phyloP scores from a whole-genome alignment of 1,140 invertebrate species.

The Phymorhynchus buccinoides region DNA sequence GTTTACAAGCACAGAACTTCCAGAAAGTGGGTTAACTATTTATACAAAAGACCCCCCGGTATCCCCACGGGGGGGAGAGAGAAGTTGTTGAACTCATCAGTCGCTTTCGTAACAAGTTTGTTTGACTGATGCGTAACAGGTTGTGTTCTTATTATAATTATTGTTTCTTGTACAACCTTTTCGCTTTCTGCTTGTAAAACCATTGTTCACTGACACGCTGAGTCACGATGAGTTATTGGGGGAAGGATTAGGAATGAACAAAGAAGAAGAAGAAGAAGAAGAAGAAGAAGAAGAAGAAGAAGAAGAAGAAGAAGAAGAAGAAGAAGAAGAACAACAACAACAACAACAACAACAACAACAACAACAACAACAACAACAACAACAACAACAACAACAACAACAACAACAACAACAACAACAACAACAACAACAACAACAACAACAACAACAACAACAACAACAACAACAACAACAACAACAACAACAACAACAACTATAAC shows the following conservation, averaged over 20 bases:
- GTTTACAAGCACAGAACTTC: too few species aligned
- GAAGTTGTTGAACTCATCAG: too few species aligned
- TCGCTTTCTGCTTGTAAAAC: too few species aligned
- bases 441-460: not conserved
- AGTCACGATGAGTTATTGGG: constrained; percentile 8
- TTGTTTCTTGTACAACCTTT: too few species aligned
- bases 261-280: constrained; percentile 32
- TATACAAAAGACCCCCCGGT: too few species aligned
- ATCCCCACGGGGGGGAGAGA: too few species aligned
- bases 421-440: not conserved
- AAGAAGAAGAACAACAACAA: not conserved
- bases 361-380: not conserved
- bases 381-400: not conserved
- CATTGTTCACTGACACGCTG: too few species aligned
- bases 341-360: not conserved
- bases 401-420: not conserved
- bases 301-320: constrained; percentile 12
- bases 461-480: not conserved
- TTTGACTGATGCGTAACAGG: too few species aligned
- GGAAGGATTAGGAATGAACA: not conserved
- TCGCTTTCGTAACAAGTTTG: too few species aligned
- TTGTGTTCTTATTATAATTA: too few species aligned
- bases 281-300: constrained; percentile 34
- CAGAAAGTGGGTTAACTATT: too few species aligned
- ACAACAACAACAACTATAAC: too few species aligned